phyloP scores from a whole-genome alignment of 2,113 vertebrate genomes.

The Eurystomus gularis region DNA sequence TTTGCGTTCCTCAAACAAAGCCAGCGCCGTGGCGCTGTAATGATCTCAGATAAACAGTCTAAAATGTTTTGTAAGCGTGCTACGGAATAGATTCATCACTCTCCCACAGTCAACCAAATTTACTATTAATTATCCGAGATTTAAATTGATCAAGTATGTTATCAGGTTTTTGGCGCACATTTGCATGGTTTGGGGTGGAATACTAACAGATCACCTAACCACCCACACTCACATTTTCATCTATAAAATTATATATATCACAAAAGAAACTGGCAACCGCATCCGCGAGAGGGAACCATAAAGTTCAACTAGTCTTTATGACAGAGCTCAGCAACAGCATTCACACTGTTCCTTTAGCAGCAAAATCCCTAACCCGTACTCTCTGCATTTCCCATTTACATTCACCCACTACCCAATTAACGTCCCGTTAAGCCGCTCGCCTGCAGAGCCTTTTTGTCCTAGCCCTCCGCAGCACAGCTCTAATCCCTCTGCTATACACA shows the following conservation, averaged over 20 bases:
- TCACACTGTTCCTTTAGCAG: background rate
- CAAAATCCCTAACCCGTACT: background rate
- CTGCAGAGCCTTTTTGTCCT: background rate
- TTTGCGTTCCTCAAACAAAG: background rate
- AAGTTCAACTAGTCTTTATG: background rate
- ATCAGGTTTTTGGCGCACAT: background rate
- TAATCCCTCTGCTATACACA: background rate
- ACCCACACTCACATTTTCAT: background rate
- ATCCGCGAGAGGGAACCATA: background rate
- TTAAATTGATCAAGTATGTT: background rate
- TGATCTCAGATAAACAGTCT: background rate
- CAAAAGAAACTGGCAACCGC: background rate
- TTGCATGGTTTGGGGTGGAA: background rate
- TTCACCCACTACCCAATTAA: background rate
- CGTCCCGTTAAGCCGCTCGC: background rate
- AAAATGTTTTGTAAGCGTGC: background rate
- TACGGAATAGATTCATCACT: background rate
- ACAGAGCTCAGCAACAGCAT: background rate
- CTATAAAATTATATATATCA: background rate
- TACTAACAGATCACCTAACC: background rate
- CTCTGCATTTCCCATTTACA: background rate
- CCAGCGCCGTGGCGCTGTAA: background rate
- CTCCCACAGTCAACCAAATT: background rate
- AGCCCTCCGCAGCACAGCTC: background rate
- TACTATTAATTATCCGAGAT: background rate